A percentile compares a stretch with the other conserved stretches of the same genome.
These are phyloP conservation scores for Bubo scandiacus DNA, from an alignment of 2,113 vertebrate genomes.

Conservation along the genomic window DNA sequence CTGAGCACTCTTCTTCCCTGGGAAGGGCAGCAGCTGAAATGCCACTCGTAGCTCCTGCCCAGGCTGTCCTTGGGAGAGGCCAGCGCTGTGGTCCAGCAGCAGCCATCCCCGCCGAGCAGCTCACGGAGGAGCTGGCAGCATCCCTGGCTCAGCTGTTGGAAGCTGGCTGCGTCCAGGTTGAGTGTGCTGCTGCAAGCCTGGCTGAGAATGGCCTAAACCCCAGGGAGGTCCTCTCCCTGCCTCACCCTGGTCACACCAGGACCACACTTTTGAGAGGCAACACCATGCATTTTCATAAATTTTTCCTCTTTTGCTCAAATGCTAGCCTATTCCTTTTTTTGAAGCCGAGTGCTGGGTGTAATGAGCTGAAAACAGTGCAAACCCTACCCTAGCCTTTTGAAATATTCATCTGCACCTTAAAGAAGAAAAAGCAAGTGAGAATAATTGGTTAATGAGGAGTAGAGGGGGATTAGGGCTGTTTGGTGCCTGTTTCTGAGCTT, in stretches of 20 bases:
- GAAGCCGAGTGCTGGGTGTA: background rate
- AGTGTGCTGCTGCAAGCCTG: background rate
- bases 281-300: background rate
- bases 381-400: background rate
- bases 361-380: background rate
- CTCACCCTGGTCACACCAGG: background rate
- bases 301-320: background rate
- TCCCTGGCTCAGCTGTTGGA: background rate
- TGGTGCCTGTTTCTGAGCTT: background rate
- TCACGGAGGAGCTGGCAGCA: background rate
- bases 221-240: background rate
- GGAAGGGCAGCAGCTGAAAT: background rate
- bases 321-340: background rate
- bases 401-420: background rate
- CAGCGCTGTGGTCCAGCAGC: accelerated
- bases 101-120: background rate
- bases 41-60: accelerated
- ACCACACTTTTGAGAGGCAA: background rate
- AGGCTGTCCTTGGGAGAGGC: background rate
- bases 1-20: background rate
- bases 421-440: background rate
- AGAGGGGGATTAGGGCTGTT: background rate
- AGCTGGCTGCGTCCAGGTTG: background rate
- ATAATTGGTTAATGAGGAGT: background rate
- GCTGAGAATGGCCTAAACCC: background rate